phyloP scores from a whole-genome alignment of 2,113 vertebrate species.

The Oplegnathus fasciatus region DNA sequence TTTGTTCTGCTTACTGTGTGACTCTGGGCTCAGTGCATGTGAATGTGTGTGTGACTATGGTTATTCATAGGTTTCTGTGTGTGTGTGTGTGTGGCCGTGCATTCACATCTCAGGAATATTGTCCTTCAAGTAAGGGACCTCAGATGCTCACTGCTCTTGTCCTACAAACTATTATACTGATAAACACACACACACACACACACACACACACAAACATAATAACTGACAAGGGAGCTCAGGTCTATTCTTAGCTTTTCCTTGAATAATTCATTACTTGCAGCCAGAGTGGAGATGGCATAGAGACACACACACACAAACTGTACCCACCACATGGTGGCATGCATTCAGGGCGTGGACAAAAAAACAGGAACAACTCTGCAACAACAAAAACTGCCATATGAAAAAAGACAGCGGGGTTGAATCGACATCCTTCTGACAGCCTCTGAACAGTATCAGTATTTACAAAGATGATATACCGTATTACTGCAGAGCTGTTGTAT shows the following conservation, averaged over 20 bases:
- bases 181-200: constrained; percentile 8
- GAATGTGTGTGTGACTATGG: constrained; percentile 18
- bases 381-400: background rate
- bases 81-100: background rate
- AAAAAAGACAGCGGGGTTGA: background rate
- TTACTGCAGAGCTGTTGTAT: background rate
- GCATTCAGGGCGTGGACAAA: constrained; percentile 8
- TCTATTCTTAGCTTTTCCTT: constrained; percentile 81
- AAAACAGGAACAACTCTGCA: constrained; percentile 13
- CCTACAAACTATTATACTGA: constrained; percentile 26
- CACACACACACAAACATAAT: constrained; percentile 24
- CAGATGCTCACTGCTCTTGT: constrained; percentile 24
- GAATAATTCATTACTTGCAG: constrained; percentile 83
- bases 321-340: constrained; percentile 31
- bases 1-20: constrained; percentile 31
- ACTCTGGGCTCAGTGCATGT: background rate
- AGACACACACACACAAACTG: constrained; percentile 37
- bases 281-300: constrained; percentile 31
- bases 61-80: constrained; percentile 9
- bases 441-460: background rate
- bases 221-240: constrained; percentile 46
- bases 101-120: background rate
- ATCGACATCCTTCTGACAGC: no score
- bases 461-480: background rate
- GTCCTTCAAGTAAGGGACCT: constrained; percentile 36